phyloP scores from a whole-genome alignment of 2,888 invertebrate species.

The Lycocerus yunnanus region DNA sequence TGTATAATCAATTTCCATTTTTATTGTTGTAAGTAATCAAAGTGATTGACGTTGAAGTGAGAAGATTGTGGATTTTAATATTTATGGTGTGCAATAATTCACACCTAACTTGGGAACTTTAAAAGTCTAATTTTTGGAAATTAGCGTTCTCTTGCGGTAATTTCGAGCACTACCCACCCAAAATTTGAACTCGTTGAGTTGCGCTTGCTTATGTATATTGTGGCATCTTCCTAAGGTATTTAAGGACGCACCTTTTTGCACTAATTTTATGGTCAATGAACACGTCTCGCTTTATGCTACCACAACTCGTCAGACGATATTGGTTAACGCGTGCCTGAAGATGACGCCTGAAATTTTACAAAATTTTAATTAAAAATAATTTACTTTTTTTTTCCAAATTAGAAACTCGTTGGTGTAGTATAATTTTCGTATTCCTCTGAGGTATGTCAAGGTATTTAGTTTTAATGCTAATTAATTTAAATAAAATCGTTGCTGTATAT shows the following conservation, averaged over 20 bases:
- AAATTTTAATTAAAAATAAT: too few relatives aligned
- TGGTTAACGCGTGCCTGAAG: background rate
- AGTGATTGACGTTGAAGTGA: background rate
- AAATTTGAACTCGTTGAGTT: background rate
- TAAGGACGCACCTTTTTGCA: background rate
- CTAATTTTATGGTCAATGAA: conserved; percentile 7
- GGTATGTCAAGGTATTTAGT: background rate
- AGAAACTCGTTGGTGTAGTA: background rate
- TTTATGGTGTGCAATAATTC: background rate
- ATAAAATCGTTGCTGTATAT: conserved; percentile 1
- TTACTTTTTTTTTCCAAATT: background rate
- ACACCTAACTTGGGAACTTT: background rate
- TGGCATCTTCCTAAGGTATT: conserved; percentile 1
- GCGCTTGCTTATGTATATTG: too few relatives aligned
- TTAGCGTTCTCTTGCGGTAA: background rate
- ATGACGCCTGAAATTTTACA: background rate
- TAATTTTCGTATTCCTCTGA: background rate
- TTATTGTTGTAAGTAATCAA: background rate
- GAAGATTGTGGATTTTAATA: background rate
- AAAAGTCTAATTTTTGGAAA: background rate
- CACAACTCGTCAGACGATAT: background rate
- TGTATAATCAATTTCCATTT: background rate
- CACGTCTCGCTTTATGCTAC: conserved; percentile 5
- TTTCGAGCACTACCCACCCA: background rate
- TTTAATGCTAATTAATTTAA: conserved; percentile 3